Evolutionary conservation across 2,113 vertebrate genomes (phyloP).

Genomic region (Cinclus cinclus): DNA sequence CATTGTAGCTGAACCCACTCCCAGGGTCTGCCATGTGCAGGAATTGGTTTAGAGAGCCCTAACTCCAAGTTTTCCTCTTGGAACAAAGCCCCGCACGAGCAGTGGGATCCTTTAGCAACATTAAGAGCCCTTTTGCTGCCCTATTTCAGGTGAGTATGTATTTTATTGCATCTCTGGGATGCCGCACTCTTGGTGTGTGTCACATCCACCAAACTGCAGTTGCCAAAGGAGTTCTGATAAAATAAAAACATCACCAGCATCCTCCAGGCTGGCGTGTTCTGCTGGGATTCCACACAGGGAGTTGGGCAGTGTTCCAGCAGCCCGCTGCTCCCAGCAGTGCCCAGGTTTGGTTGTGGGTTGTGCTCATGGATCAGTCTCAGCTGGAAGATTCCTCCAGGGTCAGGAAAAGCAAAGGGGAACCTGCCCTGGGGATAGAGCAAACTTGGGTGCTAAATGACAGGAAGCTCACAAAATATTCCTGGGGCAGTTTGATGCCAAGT

Average conservation of each 20-base stretch:
- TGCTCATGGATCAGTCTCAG: accelerated
- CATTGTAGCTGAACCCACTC: neutral
- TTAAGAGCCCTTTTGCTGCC: neutral
- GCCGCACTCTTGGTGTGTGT: neutral
- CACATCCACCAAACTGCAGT: neutral
- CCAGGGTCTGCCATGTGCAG: neutral
- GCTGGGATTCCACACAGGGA: neutral
- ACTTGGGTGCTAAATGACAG: neutral
- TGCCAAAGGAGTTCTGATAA: neutral
- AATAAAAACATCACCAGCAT: neutral
- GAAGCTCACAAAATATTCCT: neutral
- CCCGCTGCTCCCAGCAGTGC: neutral
- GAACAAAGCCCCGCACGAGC: neutral
- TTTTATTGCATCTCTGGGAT: neutral
- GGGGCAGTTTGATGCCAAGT: neutral
- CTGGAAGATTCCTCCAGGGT: neutral
- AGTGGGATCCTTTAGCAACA: neutral
- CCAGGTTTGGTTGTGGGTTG: neutral
- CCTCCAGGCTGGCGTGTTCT: neutral
- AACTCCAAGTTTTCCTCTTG: accelerated
- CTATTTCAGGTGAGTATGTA: accelerated
- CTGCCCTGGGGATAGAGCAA: neutral
- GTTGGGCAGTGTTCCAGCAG: neutral
- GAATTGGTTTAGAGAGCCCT: neutral
- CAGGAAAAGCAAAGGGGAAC: neutral